Percentiles rank a stretch among this genome's conserved stretches.
Conservation (phyloP, 1,140 invertebrate genomes). For the Ostrea denselamellosa region DNA sequence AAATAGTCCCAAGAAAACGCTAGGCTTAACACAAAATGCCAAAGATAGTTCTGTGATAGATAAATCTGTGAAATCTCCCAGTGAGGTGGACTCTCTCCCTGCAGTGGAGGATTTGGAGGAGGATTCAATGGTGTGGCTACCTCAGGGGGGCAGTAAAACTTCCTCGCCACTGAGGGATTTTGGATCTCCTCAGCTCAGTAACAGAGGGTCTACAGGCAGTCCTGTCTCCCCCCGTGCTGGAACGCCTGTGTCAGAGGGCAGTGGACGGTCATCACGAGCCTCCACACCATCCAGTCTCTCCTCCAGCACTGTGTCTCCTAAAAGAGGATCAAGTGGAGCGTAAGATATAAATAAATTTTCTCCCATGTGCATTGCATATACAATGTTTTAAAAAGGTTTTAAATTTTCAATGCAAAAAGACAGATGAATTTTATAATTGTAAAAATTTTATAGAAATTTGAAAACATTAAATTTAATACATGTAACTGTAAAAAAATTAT, state of each 20-base stretch:
- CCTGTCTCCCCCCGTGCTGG: not conserved
- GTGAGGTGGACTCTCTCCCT: not conserved
- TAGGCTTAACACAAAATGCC: not conserved
- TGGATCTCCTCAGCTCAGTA: not conserved
- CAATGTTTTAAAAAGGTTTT: too few relatives aligned
- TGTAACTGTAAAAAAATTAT: too few relatives aligned
- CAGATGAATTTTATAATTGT: too few relatives aligned
- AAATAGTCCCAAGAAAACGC: not conserved
- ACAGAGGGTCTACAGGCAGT: not conserved
- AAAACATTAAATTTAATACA: too few relatives aligned
- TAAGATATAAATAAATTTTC: not conserved
- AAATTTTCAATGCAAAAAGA: too few relatives aligned
- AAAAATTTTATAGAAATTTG: too few relatives aligned
- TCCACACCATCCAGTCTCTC: not conserved
- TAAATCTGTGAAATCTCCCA: slow-evolving; percentile 8
- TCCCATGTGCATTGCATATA: too few relatives aligned
- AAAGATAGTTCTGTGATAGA: slow-evolving; percentile 33
- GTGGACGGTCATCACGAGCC: not conserved
- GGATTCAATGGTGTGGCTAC: not conserved
- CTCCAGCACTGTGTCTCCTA: not conserved
- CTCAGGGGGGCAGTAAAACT: not conserved
- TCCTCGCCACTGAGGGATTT: not conserved
- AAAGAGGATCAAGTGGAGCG: not conserved
- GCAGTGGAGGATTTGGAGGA: not conserved
- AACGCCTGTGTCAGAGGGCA: not conserved